Conservation (phyloP, 2,113 vertebrate species). For the Eublepharis macularius region DNA sequence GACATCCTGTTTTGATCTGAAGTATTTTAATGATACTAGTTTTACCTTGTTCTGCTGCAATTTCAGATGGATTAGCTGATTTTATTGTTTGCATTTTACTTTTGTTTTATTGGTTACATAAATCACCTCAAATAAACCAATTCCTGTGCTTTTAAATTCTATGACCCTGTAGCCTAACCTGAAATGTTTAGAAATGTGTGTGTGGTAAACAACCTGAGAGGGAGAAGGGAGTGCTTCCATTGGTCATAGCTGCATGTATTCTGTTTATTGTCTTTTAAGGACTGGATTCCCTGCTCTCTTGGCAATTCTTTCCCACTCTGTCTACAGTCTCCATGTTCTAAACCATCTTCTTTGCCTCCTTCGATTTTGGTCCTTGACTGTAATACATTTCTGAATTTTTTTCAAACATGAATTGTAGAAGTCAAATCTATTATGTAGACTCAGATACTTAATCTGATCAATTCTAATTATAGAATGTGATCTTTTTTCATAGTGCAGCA, state of each 20-base stretch:
- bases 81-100: too few relatives aligned
- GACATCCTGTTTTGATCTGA: too few relatives aligned
- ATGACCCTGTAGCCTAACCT: background rate
- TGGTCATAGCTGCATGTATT: background rate
- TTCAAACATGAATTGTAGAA: background rate
- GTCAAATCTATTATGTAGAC: background rate
- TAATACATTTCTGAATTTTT: background rate
- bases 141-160: background rate
- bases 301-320: background rate
- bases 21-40: too few relatives aligned
- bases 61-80: too few relatives aligned
- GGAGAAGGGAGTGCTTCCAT: too few relatives aligned
- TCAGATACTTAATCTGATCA: background rate
- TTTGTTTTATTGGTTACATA: too few relatives aligned
- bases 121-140: background rate
- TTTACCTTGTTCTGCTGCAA: too few relatives aligned
- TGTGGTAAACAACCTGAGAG: background rate
- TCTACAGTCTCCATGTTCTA: background rate
- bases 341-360: background rate
- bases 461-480: background rate
- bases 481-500: background rate
- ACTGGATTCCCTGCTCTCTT: background rate
- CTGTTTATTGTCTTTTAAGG: background rate
- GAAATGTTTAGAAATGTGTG: background rate
- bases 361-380: background rate